Conservation (phyloP, 2,797 vertebrate genomes). For the Eleutherodactylus coqui region DNA sequence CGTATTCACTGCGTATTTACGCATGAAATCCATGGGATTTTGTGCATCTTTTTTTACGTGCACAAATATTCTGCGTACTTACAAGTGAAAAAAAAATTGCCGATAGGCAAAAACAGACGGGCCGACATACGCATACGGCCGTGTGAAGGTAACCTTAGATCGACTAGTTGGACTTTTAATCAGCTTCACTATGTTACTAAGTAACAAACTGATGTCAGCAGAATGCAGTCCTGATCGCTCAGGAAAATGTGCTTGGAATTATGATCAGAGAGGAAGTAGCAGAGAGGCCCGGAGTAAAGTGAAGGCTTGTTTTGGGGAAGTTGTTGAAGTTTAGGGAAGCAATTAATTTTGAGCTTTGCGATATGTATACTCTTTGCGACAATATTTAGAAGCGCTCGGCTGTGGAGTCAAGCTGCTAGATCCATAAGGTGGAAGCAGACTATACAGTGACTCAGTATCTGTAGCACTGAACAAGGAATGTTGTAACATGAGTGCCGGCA, state of each 20-base stretch:
- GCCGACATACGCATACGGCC: no score
- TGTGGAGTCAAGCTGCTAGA: neutral
- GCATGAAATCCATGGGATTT: no score
- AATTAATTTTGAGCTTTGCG: neutral
- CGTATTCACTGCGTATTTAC: no score
- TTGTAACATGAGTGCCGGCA: neutral
- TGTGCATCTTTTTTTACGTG: no score
- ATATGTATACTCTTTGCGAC: neutral
- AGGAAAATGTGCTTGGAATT: neutral
- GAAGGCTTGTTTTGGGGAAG: neutral
- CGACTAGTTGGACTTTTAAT: no score
- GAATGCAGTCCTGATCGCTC: neutral
- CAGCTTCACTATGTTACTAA: no score
- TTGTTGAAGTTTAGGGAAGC: neutral
- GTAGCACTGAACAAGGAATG: neutral
- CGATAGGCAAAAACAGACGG: no score
- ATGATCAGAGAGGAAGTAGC: neutral
- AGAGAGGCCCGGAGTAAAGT: neutral
- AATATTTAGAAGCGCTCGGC: neutral
- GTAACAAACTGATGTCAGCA: no score
- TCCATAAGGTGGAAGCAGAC: neutral
- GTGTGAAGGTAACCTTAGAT: no score
- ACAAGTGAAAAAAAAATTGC: no score
- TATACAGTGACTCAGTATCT: neutral
- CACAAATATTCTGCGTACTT: no score